A percentile compares a stretch with the other conserved stretches of the same genome.
Evolutionary conservation across 2,888 invertebrate genomes (phyloP).

Genomic region (Thymelicus lineola): DNA sequence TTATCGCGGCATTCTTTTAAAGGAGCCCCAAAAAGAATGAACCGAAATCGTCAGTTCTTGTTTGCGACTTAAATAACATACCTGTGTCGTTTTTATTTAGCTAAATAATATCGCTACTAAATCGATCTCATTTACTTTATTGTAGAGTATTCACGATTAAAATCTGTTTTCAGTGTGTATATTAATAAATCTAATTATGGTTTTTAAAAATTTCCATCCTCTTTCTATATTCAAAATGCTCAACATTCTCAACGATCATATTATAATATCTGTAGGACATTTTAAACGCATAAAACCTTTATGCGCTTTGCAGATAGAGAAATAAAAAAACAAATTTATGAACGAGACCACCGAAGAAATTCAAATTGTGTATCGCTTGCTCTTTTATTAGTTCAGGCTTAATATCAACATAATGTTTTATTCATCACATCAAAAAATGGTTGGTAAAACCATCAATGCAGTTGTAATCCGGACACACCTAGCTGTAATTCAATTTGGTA

Average conservation of each 20-base stretch:
- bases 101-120: constrained; percentile 60
- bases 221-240: too few relatives aligned
- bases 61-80: constrained; percentile 73
- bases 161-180: too few relatives aligned
- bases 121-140: constrained; percentile 44
- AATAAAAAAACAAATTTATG: neutral
- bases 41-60: constrained; percentile 69
- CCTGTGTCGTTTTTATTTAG: constrained; percentile 65
- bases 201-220: too few relatives aligned
- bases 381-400: constrained; percentile 22
- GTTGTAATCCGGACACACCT: constrained; percentile 53
- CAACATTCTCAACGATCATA: too few relatives aligned
- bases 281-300: constrained; percentile 10
- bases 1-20: constrained; percentile 83
- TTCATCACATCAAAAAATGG: constrained; percentile 47
- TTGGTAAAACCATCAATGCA: constrained; percentile 46
- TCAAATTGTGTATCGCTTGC: constrained; percentile 6
- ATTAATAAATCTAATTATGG: too few relatives aligned
- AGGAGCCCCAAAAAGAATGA: constrained; percentile 76
- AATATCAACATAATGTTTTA: constrained; percentile 42
- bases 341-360: constrained; percentile 12
- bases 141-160: constrained; percentile 16
- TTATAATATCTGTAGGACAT: neutral
- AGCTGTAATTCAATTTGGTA: constrained; percentile 56
- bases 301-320: constrained; percentile 1